Conservation (phyloP, 1,140 invertebrate species). For the Hylaeus volcanicus region DNA sequence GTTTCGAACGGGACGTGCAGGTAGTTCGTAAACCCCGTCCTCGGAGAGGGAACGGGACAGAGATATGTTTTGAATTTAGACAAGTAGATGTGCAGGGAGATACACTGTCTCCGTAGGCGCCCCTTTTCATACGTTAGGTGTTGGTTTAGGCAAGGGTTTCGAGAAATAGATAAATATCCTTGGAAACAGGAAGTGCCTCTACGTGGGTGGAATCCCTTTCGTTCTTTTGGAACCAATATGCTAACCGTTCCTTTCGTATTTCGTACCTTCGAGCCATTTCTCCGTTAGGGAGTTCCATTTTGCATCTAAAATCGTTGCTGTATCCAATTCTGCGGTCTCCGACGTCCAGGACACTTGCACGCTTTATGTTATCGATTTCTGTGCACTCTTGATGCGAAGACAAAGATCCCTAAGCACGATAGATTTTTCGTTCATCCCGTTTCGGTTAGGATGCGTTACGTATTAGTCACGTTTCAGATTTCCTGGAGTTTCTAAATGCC, state of each 20-base stretch:
- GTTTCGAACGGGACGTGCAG: slow-evolving; percentile 48
- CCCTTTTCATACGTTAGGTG: slow-evolving; percentile 66
- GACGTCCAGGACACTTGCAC: too few relatives aligned
- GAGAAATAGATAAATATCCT: slow-evolving; percentile 72
- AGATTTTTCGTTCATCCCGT: too few relatives aligned
- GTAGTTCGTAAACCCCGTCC: slow-evolving; percentile 49
- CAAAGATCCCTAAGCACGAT: too few relatives aligned
- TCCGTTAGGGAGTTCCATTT: neutral
- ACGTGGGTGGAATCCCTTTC: slow-evolving; percentile 67
- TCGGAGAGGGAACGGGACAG: slow-evolving; percentile 6
- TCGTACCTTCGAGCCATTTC: slow-evolving; percentile 14
- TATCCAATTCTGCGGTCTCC: neutral
- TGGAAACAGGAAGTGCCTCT: slow-evolving; percentile 69
- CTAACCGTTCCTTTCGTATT: slow-evolving; percentile 24
- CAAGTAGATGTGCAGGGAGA: slow-evolving; percentile 63
- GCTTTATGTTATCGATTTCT: too few relatives aligned
- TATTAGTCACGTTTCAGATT: too few relatives aligned
- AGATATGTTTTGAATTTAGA: slow-evolving; percentile 56
- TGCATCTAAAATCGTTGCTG: neutral
- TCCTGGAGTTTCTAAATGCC: too few relatives aligned
- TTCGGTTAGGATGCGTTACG: too few relatives aligned
- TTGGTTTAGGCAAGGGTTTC: slow-evolving; percentile 72
- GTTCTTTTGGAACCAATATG: slow-evolving; percentile 35
- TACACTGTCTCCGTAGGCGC: slow-evolving; percentile 64
- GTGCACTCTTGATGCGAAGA: too few relatives aligned